Conservation (phyloP, 2,113 vertebrate genomes). For the Hassar affinis region DNA sequence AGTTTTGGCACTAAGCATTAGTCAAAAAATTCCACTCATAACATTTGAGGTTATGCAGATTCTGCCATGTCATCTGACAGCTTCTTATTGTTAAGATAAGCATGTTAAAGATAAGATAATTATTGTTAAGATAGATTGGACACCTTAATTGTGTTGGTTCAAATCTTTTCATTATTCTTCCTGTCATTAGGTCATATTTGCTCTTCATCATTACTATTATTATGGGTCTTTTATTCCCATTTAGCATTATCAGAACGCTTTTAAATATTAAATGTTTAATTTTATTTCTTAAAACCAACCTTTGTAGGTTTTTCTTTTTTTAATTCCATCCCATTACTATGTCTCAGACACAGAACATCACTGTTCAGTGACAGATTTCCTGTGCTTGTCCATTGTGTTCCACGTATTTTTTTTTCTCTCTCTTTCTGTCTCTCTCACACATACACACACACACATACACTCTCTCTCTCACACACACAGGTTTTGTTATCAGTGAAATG, state of each 20-base stretch:
- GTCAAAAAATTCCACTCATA: too few relatives aligned
- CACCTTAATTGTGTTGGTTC: neutral
- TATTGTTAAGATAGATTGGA: neutral
- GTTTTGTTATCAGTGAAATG: slow-evolving; percentile 58
- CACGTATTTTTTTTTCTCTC: neutral
- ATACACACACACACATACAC: slow-evolving; percentile 10
- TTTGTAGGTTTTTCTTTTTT: neutral
- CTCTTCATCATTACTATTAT: neutral
- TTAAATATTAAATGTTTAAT: neutral
- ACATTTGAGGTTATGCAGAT: slow-evolving; percentile 4
- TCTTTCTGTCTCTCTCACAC: neutral
- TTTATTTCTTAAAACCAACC: neutral
- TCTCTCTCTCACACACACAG: neutral
- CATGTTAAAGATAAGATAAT: slow-evolving; percentile 4
- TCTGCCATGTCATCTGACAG: neutral
- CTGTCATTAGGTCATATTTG: neutral
- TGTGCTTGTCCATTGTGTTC: slow-evolving; percentile 20
- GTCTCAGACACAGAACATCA: neutral
- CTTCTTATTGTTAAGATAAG: neutral
- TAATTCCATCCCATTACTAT: neutral
- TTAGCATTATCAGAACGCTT: too few relatives aligned
- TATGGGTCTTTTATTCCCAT: neutral
- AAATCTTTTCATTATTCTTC: neutral
- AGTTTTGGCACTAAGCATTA: neutral
- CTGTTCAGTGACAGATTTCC: slow-evolving; percentile 35